Evolutionary conservation across 2,113 vertebrate species (phyloP), one percentile per base, ranked within the genome.

Genomic region (Ptychochromis oligacanthus): DNA sequence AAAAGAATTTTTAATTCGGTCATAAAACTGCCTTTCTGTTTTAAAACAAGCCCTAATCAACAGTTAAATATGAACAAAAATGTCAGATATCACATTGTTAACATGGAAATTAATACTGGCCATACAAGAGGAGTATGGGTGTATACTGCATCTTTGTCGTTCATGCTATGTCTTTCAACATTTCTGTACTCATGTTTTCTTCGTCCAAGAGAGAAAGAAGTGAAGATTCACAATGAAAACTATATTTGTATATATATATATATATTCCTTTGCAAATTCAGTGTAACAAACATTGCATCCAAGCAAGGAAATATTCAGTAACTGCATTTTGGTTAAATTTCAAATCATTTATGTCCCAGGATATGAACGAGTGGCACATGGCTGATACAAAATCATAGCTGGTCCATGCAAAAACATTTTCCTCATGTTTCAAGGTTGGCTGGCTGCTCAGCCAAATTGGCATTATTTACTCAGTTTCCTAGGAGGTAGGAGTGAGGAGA

Each of bases 401-500:
- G 14, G 12, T 17, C 17, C 3, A n/a, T 38, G 20, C 34, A 75
- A 20, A 76, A 81, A 56, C 2, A 10, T 43, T 61, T 75, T 59
- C 46, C 36, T 61, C 57, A 67, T 56, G 81, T 84, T 86, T 79
- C 56, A 58, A 43, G n/a, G 1, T 17, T 79, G 54, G 28, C 24
- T 6, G 20, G 18, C 10, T 52, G 40, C 54, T 70, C 12, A 7
- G 59, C 18, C 46, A 24, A 77, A 90, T 88, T 28, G 67, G 14
- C 79, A 83, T 79, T 13, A 57, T 60, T 76, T 70, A 17, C 34
- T 65, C 65, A 18, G 17, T 40, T 83, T 49, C 22, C 60, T 58
- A 78, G 22, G 52, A 43, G 8, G 17, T 17, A 31, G 6, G 58
- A 52, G 65, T 67, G 28, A 28, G 24, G 57, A 75, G 26, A 40